A percentile compares a stretch with the other conserved stretches of the same genome.
Conservation (phyloP, 2,888 invertebrate genomes). For the Rhopalosiphum nymphaeae region DNA sequence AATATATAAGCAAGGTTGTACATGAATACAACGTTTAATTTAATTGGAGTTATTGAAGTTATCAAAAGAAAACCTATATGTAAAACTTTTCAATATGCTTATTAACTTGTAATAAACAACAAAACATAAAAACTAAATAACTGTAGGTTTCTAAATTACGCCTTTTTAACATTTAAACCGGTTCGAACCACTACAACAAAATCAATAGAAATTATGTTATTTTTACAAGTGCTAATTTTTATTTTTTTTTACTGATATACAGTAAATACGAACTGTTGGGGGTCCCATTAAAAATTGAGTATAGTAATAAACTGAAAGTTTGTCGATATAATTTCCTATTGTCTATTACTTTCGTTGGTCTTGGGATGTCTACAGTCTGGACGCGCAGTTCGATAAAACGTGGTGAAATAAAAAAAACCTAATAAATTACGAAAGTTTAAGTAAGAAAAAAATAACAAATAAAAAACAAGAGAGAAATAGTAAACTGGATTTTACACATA, state of each 20-base stretch:
- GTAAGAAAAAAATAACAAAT: slow-evolving; percentile 26
- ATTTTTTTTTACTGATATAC: slow-evolving; percentile 3
- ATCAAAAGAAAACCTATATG: neutral
- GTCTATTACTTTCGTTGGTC: slow-evolving; percentile 10
- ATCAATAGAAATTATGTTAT: neutral
- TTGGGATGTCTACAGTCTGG: neutral
- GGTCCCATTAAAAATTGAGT: slow-evolving; percentile 48
- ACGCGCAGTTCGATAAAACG: neutral
- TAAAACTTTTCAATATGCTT: neutral
- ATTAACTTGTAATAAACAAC: neutral
- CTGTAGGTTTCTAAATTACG: neutral
- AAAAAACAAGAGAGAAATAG: neutral
- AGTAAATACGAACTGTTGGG: slow-evolving; percentile 26
- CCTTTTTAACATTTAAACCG: neutral
- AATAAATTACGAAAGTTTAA: slow-evolving; percentile 41
- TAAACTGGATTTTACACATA: neutral
- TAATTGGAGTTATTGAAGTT: neutral
- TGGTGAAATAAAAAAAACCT: neutral
- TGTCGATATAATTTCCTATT: slow-evolving; percentile 52
- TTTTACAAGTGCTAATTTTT: neutral
- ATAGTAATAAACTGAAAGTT: slow-evolving; percentile 47
- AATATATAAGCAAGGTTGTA: neutral
- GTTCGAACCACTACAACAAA: neutral
- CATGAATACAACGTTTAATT: neutral
- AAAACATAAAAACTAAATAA: neutral